A percentile compares a stretch with the other conserved stretches of the same genome.
Evolutionary conservation across 2,113 vertebrate genomes (phyloP).

Genomic region (Protomyctophum bolini): DNA sequence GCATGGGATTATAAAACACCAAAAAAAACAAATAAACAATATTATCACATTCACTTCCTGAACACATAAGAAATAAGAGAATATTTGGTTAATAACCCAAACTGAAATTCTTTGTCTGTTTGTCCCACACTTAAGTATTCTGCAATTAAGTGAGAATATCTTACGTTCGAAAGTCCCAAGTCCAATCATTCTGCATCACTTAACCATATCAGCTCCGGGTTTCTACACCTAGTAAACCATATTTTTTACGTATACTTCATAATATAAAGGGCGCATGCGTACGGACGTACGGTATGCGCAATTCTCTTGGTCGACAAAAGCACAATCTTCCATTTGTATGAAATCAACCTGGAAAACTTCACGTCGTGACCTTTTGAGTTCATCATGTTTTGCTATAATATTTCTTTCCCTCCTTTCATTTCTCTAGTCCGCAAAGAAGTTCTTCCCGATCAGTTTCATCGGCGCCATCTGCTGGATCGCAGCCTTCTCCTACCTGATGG

Average conservation of each 20-base stretch:
- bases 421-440: conserved; percentile 86
- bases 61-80: no score
- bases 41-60: no score
- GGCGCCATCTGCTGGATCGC: conserved; percentile 94
- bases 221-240: neutral
- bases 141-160: no score
- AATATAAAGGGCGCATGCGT: neutral
- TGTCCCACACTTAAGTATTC: no score
- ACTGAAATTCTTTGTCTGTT: no score
- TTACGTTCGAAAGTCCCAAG: no score
- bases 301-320: no score
- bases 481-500: conserved; percentile 94
- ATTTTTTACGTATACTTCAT: neutral
- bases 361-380: neutral
- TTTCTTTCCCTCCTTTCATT: conserved; percentile 50
- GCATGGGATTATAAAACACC: no score
- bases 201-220: neutral
- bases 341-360: neutral
- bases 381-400: neutral
- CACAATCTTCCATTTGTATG: neutral
- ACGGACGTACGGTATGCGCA: no score
- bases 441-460: conserved; percentile 89
- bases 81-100: no score
- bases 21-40: no score
- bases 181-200: no score